phyloP scores from a whole-genome alignment of 2,888 invertebrate species.

The Cerceris ruficornis region DNA sequence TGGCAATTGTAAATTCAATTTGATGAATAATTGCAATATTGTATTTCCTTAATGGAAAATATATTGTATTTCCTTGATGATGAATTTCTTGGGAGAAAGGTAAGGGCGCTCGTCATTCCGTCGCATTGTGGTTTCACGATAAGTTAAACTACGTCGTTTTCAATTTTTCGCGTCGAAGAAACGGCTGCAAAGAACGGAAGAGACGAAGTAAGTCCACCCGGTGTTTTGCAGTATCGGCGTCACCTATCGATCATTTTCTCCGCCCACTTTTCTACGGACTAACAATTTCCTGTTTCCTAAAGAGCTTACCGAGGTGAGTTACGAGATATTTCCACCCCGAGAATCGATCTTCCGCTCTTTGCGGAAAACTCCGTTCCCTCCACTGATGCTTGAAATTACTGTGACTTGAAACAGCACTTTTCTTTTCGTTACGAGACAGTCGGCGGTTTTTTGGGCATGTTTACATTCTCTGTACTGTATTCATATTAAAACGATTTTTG shows the following conservation, averaged over 20 bases:
- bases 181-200: not conserved
- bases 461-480: too few relatives aligned
- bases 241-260: conserved; percentile 76
- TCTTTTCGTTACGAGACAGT: not conserved
- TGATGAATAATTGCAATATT: too few relatives aligned
- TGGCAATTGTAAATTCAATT: too few relatives aligned
- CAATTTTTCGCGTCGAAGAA: conserved; percentile 36
- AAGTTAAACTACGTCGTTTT: conserved; percentile 48
- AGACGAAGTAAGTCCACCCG: not conserved
- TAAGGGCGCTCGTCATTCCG: not conserved
- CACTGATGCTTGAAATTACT: conserved; percentile 31
- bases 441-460: too few relatives aligned
- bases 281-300: conserved; percentile 80
- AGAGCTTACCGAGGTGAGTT: conserved; percentile 79
- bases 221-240: conserved; percentile 64
- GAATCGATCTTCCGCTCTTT: conserved; percentile 74
- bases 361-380: conserved; percentile 69
- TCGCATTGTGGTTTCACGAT: conserved; percentile 23
- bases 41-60: not conserved
- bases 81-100: not conserved
- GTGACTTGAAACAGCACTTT: not conserved
- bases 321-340: conserved; percentile 76
- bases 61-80: not conserved
- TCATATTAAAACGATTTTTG: too few relatives aligned
- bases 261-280: conserved; percentile 72